phyloP scores from a whole-genome alignment of 1,140 invertebrate genomes.

The Drosophila trapezifrons region DNA sequence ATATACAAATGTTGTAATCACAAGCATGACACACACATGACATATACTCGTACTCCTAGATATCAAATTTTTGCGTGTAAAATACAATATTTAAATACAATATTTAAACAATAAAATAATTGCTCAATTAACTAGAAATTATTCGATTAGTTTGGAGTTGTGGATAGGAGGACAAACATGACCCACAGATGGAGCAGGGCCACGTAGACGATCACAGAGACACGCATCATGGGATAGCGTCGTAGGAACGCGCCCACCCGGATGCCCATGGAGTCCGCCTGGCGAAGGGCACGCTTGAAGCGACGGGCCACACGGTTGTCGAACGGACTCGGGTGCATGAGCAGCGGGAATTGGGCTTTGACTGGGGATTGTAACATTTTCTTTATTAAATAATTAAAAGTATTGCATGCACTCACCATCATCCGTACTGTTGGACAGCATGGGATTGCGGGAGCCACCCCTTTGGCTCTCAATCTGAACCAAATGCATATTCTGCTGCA shows the following conservation, averaged over 20 bases:
- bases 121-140: slow-evolving; percentile 46
- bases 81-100: slow-evolving; percentile 52
- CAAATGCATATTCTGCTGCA: slow-evolving; percentile 55
- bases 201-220: slow-evolving; percentile 90
- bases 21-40: slow-evolving; percentile 33
- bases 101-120: slow-evolving; percentile 59
- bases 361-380: slow-evolving; percentile 46
- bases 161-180: slow-evolving; percentile 79
- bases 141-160: slow-evolving; percentile 71
- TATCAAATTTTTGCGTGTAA: slow-evolving; percentile 60
- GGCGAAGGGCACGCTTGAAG: slow-evolving; percentile 92
- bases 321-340: slow-evolving; percentile 90
- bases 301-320: slow-evolving; percentile 91
- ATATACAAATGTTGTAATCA: slow-evolving; percentile 34
- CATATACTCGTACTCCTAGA: slow-evolving; percentile 38
- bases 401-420: slow-evolving; percentile 84
- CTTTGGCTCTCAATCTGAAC: slow-evolving; percentile 60
- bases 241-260: slow-evolving; percentile 91
- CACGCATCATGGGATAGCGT: slow-evolving; percentile 91
- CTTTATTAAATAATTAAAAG: neutral
- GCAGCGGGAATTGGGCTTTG: slow-evolving; percentile 88
- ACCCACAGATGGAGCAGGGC: slow-evolving; percentile 79
- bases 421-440: slow-evolving; percentile 88
- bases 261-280: slow-evolving; percentile 90
- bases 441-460: slow-evolving; percentile 58